These are phyloP conservation scores for Pelecanus crispus DNA, from an alignment of 2,113 vertebrate species.

Conservation along the genomic window DNA sequence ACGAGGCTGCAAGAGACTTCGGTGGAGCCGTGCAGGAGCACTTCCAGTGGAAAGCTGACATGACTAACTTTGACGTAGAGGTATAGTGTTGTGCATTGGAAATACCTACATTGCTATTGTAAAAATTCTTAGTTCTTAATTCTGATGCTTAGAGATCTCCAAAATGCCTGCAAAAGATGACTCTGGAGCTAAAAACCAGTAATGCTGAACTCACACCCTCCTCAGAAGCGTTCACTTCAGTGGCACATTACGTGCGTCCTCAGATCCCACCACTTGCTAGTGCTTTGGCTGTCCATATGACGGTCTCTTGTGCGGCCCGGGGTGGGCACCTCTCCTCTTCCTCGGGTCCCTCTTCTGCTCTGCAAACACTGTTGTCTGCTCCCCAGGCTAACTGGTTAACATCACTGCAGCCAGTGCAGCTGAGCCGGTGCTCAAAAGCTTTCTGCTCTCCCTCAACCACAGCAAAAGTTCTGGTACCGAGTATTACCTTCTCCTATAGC, in stretches of 20 bases:
- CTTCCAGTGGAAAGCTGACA: conserved; percentile 97
- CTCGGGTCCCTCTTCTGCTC: background rate
- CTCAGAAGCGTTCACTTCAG: background rate
- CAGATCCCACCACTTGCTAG: background rate
- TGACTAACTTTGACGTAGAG: conserved; percentile 98
- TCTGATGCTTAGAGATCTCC: background rate
- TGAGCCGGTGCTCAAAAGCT: background rate
- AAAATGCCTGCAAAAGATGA: background rate
- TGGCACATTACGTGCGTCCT: accelerated
- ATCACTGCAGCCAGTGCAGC: no score
- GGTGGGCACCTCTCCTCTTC: background rate
- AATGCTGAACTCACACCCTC: accelerated
- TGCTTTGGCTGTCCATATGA: background rate
- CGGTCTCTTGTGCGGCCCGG: background rate
- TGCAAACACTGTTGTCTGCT: background rate
- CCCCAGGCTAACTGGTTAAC: background rate
- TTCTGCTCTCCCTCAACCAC: background rate
- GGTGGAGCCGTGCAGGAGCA: conserved; percentile 93
- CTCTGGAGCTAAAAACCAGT: background rate
- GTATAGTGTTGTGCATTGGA: conserved; percentile 50
- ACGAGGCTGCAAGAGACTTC: conserved; percentile 94
- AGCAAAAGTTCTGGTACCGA: background rate
- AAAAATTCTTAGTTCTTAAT: background rate
- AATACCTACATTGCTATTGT: accelerated
- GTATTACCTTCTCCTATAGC: no score